phyloP scores from a whole-genome alignment of 2,888 invertebrate species.

The Tyria jacobaeae region DNA sequence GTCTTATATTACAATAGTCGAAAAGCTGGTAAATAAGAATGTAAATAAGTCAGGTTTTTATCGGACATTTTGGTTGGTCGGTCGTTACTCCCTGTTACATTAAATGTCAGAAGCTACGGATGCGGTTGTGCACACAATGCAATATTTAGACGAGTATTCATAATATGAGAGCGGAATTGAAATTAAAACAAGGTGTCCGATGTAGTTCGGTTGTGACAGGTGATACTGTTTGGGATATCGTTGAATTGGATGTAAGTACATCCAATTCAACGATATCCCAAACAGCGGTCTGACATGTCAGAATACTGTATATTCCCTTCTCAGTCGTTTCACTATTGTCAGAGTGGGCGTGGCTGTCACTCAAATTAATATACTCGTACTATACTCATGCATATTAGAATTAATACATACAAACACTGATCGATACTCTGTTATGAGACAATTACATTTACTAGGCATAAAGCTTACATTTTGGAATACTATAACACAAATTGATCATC shows the following conservation, averaged over 20 bases:
- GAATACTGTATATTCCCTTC: background rate
- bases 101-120: conserved; percentile 34
- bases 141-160: conserved; percentile 38
- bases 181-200: conserved; percentile 33
- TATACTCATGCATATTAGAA: no score
- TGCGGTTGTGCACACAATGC: conserved; percentile 32
- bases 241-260: no score
- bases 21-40: conserved; percentile 32
- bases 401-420: no score
- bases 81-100: conserved; percentile 44
- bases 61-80: conserved; percentile 44
- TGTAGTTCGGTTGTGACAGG: conserved; percentile 10
- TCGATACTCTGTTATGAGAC: no score
- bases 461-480: no score
- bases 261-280: background rate
- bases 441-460: no score
- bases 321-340: no score
- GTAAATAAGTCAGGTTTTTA: conserved; percentile 43
- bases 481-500: no score
- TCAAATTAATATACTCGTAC: no score
- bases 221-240: no score
- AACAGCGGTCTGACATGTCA: background rate
- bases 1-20: conserved; percentile 20
- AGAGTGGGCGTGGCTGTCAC: no score
- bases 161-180: conserved; percentile 33